Evolutionary conservation across 2,797 vertebrate genomes (phyloP), one percentile per base, ranked within the genome.

Genomic region (Phoebastria nigripes): DNA sequence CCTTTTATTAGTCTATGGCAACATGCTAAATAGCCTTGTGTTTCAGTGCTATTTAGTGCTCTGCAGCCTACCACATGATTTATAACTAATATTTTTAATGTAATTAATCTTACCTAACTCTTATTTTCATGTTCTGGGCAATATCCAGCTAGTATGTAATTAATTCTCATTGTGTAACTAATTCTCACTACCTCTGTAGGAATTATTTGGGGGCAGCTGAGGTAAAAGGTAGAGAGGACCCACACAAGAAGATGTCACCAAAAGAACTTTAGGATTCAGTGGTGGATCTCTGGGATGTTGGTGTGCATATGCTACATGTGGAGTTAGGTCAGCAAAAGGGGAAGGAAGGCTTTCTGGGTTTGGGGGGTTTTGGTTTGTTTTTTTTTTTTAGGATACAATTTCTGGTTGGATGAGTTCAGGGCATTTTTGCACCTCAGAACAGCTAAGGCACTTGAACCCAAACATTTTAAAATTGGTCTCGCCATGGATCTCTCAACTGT

Each of bases 281-380:
- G 5, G 17, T 3, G 6, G 49, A 19, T 74, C 51, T 46, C 46
- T 31, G 25, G 24, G 21, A 4, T 41, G 18, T 19, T 77, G 41
- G 6, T 51, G 19, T 26, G 31, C 7, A 6, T 0, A 1, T 63
- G 15, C n/a, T 82, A 3, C 1, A 0, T 2, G 2, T 25, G 52
- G 20, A 28, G 10, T 59, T 39, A 41, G n/a, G 7, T 31, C 77
- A 90, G 47, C 28, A 55, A 19, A 41, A 69, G 5, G 19, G 51
- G 15, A 70, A 54, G 28, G 44, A 22, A 58, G 5, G 6, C 1
- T 39, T 88, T 87, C 31, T 0, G 3, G 3, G 22, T 7, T 28
- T 55, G 5, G 2, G 35, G 18, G 7, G 16, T 26, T 15, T 9
- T 15, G 6, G 26, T 29, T 25, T 31, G 14, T n/a, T 37, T 24